Base-by-base conservation (phyloP, 2,113 vertebrate species). In the Pseudopodoces humilis region DNA sequence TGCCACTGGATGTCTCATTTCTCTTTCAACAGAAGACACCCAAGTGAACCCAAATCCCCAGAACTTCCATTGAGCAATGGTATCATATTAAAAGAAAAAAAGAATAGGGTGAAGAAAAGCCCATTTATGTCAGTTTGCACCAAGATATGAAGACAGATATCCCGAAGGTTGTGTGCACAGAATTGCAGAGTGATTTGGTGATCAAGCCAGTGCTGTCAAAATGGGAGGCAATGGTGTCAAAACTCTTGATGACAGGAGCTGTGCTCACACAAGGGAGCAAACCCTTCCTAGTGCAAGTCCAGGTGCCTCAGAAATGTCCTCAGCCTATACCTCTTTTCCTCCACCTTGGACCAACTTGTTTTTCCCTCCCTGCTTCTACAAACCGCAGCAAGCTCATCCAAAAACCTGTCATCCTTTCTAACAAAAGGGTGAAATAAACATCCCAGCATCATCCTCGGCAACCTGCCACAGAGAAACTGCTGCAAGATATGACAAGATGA, bases 381-480 rank as follows among this genome's bases (percentile, higher is more conserved):
- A 86, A 88, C 79, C 1, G 0, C 3, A 3, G 28, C 21, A 58
- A 37, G 37, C 69, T 86, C 25, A 76, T 96, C 93, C 92, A 97
- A 95, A 93, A 96, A 94, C 44, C 94, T 95, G 93, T 95, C 94
- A 96, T 84, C 22, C 6, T 20, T 88, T 81, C 72, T 52, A 93
- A 96, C 94, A 92, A 93, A 93, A 83, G 71, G 56, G 49, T 88
- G 86, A 86, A 96, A 95, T 95, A 95, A 96, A 93, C 85, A 93
- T 95, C 76, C 87, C 94, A 94, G 92, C 90, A 84, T 86, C 88
- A 90, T 90, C 69, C 90, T 90, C 3, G 69, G 95, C 93, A 95
- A 49, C 15, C 10, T 94, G 92, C 94, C 94, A 94, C 65, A 31
- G 58, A 95, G 92, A 93, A 96, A 93, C 83, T 93, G 76, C 85